Conservation (phyloP, 92 coral and sea anemone species). For the Isaurus tuberculatus region DNA sequence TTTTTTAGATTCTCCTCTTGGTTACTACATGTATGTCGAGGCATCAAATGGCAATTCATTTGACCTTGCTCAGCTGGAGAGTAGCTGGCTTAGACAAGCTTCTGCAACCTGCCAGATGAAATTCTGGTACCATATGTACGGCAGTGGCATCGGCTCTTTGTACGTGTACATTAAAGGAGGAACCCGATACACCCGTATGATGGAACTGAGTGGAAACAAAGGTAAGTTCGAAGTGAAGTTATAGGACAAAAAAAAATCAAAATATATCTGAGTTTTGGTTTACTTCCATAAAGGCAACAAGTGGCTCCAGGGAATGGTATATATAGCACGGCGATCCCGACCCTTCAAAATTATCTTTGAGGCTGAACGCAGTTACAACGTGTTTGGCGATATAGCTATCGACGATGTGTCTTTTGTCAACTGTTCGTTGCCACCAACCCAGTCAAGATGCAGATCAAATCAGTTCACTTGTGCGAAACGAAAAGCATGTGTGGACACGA, state of each 20-base stretch:
- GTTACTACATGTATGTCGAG: constrained; percentile 95
- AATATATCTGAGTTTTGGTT: background rate
- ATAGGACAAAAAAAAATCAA: no score
- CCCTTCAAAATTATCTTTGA: constrained; percentile 90
- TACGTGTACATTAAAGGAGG: constrained; percentile 90
- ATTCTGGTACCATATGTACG: constrained; percentile 98
- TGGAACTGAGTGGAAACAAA: constrained; percentile 79
- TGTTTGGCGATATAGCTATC: constrained; percentile 95
- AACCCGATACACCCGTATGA: constrained; percentile 71
- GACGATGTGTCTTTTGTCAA: constrained; percentile 83
- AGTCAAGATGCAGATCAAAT: constrained; percentile 54
- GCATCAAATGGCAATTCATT: constrained; percentile 85
- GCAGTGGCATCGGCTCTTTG: constrained; percentile 82
- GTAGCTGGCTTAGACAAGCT: constrained; percentile 79
- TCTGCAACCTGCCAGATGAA: constrained; percentile 86
- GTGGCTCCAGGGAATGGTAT: constrained; percentile 83
- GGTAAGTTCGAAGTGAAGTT: no score
- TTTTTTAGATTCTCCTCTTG: constrained; percentile 81
- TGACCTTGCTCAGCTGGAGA: constrained; percentile 88
- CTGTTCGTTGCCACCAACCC: constrained; percentile 86
- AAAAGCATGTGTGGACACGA: constrained; percentile 73
- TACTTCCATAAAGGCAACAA: constrained; percentile 70
- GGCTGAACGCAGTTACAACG: constrained; percentile 89
- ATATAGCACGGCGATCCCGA: constrained; percentile 73
- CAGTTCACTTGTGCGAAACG: constrained; percentile 79